A percentile compares a stretch with the other conserved stretches of the same genome.
Evolutionary conservation across 2,888 invertebrate species (phyloP).

Genomic region (Temnothorax unifasciatus): DNA sequence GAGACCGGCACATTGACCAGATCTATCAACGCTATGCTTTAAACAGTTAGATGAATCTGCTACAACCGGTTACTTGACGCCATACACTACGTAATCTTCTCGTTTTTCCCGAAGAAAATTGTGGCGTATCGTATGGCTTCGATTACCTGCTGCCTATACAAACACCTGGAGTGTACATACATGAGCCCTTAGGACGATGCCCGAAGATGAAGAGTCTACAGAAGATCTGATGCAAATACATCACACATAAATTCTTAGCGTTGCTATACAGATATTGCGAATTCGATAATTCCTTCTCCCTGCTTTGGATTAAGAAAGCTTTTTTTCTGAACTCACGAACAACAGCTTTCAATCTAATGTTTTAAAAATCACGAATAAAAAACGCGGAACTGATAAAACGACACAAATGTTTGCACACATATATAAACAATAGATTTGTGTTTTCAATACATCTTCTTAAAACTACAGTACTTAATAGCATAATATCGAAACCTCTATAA

Average conservation of each 20-base stretch:
- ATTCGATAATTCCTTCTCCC: neutral
- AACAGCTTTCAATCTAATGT: neutral
- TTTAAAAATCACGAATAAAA: neutral
- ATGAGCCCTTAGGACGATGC: conserved; percentile 10
- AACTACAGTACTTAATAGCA: too few relatives aligned
- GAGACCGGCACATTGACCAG: conserved; percentile 35
- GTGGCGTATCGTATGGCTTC: conserved; percentile 53
- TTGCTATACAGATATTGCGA: neutral
- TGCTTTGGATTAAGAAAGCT: neutral
- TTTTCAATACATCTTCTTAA: neutral
- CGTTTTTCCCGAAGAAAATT: conserved; percentile 50
- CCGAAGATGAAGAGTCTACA: neutral
- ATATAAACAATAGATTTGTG: neutral
- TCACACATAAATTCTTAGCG: conserved; percentile 70
- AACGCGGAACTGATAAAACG: neutral
- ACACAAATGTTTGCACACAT: neutral
- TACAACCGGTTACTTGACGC: conserved; percentile 47
- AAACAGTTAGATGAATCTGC: conserved; percentile 43
- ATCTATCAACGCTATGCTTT: conserved; percentile 62
- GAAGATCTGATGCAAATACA: conserved; percentile 68
- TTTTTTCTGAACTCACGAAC: neutral
- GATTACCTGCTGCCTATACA: conserved; percentile 53
- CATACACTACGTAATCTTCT: conserved; percentile 59
- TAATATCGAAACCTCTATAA: neutral
- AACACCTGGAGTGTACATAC: conserved; percentile 41